Evolutionary conservation across 2,888 invertebrate species (phyloP), one percentile per base, ranked within the genome.

Genomic region (Erannis defoliaria): DNA sequence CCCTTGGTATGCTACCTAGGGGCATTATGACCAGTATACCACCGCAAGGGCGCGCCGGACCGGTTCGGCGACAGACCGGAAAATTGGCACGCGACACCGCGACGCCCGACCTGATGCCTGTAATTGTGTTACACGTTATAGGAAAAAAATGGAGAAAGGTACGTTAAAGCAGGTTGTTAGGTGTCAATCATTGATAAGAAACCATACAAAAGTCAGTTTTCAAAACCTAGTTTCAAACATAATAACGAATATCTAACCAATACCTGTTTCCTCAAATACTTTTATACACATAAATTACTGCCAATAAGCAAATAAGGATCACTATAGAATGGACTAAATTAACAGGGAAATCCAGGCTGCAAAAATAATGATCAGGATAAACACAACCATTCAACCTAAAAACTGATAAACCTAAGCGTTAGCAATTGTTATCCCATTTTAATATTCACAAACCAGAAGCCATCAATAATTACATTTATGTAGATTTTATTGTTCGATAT

Each of bases 31-130:
- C 6, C 62, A 54, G 54, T 66, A 62, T 66, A 64, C 55, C 68
- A 70, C 67, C 42, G 64, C 70, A 74, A 75, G 74, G 76, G 76
- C 74, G 69, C 68, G 67, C 64, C 58, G 53, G 71, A 80, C 81
- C 80, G 80, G 77, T 82, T 77, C 67, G 66, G 76, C 80, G 77
- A 65, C 75, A 80, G 85, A 85, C 83, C 80, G 81, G 80, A 77
- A 81, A 82, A 84, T 83, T 76, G 75, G 75, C 74, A 67, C 74
- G 72, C 75, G 78, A 73, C 72, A 67, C 45, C 61, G 55, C 71
- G 74, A 67, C 73, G 70, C 69, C 69, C 72, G 66, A 12, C 37
- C 14, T 16, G 65, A 58, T 54, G 57, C 51, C 53, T 58, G 55
- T 63, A 61, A 59, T 66, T 62, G 63, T 64, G 58, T 69, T 64